Evolutionary conservation across 2,797 vertebrate species (phyloP), one percentile per base, ranked within the genome.

Genomic region (Tokudaia tokunoshimensis): DNA sequence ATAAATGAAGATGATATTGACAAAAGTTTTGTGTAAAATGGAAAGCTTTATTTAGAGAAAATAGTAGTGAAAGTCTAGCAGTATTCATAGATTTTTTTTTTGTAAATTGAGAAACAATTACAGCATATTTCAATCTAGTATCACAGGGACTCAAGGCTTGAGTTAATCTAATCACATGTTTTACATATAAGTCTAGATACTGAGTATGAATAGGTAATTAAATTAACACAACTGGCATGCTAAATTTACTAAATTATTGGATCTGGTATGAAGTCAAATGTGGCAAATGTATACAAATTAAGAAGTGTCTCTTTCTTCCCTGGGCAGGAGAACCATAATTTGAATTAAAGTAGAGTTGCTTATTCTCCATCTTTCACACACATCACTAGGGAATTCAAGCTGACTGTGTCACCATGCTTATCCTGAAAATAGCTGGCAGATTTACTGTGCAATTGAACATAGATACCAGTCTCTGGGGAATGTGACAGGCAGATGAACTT

Each of bases 401-500:
- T 1, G 9, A 83, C 47, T 91, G 7, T 84, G 29, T 12, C 79
- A 70, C 50, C 89, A 74, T 91, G 37, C 2, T 20, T 94, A 92
- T 78, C 82, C 79, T 96, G 92, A 91, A 82, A 96, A 80, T 91
- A 89, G 61, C 44, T 95, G 63, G 84, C 78, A 96, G 89, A 81
- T 84, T 89, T 94, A 31, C 57, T 95, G 24, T 74, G 70, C 34
- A 89, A 78, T 96, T 96, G 78, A 87, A 41, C 52, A 74, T 41
- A 75, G 92, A 81, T 13, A 70, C 0, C 17, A 78, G 52, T 44
- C 96, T 87, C 97, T 94, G 75, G 96, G 94, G 96, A 95, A 89
- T 44, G 57, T 78, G 94, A 63, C 92, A 94, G 70, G 91, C 85
- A 94, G 79, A 95, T 95, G 88, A 97, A 96, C 75, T 84, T 96